phyloP scores from a whole-genome alignment of 2,113 vertebrate species.

The Holacanthus passer region DNA sequence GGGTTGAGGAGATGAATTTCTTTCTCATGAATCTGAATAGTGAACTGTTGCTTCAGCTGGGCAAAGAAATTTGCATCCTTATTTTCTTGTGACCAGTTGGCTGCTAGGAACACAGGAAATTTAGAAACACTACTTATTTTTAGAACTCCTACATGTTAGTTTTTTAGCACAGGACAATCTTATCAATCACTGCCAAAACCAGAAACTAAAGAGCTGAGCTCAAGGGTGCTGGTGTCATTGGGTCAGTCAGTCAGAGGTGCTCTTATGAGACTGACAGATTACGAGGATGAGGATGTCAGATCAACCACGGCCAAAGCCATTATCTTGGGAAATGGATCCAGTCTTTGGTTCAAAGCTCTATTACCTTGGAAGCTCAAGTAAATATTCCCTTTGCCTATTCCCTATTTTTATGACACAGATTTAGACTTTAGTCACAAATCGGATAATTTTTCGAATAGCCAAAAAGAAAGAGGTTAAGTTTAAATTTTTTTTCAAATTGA shows the following conservation, averaged over 20 bases:
- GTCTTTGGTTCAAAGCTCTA: not conserved
- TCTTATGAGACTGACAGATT: not conserved
- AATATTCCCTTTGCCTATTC: not conserved
- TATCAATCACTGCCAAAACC: conserved; percentile 32
- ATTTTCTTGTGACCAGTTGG: conserved; percentile 15
- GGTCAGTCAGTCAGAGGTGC: not conserved
- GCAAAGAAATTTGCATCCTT: conserved; percentile 25
- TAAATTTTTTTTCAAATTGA: not conserved
- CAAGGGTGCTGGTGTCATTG: not conserved
- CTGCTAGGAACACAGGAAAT: conserved; percentile 39
- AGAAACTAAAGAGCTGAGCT: not conserved
- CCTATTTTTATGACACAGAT: not conserved
- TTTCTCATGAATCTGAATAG: not conserved
- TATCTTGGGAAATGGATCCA: not conserved
- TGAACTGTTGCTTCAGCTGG: conserved; percentile 1
- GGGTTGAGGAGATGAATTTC: not conserved
- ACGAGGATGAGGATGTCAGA: not conserved
- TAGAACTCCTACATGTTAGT: conserved; percentile 6
- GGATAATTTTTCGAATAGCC: too few species aligned
- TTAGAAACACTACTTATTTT: conserved; percentile 42
- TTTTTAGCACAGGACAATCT: conserved; percentile 4
- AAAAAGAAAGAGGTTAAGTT: too few species aligned
- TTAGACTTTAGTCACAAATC: too few species aligned
- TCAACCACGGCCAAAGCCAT: too few species aligned
- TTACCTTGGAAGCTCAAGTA: not conserved